A percentile compares a stretch with the other conserved stretches of the same genome.
Conservation (phyloP, 2,888 invertebrate species). For the Heliothis peltigera region DNA sequence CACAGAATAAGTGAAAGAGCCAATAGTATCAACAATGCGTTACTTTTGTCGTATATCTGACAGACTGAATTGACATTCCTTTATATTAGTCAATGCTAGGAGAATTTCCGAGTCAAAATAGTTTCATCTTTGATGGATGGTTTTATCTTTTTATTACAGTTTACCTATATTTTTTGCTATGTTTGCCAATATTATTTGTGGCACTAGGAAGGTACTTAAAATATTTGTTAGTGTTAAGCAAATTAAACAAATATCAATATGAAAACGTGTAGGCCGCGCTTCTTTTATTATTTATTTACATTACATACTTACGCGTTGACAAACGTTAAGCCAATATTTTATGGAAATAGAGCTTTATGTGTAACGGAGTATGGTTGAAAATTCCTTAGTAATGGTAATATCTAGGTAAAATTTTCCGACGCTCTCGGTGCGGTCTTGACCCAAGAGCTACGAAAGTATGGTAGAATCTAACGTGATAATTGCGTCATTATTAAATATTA, state of each 20-base stretch:
- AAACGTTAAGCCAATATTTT: conserved; percentile 51
- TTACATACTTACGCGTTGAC: conserved; percentile 62
- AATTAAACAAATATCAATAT: conserved; percentile 58
- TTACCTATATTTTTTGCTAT: neutral
- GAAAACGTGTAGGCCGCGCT: conserved; percentile 58
- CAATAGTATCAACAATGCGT: neutral
- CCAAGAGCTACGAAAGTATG: conserved; percentile 69
- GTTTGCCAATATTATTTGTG: conserved; percentile 31
- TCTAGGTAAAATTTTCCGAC: conserved; percentile 65
- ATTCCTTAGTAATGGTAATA: conserved; percentile 40
- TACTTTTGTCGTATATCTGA: neutral
- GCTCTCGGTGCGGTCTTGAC: conserved; percentile 68
- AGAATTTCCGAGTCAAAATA: conserved; percentile 24
- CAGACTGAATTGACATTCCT: conserved; percentile 22
- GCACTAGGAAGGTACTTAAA: conserved; percentile 39
- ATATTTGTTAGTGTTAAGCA: conserved; percentile 47
- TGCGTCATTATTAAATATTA: conserved; percentile 54
- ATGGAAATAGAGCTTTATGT: conserved; percentile 50
- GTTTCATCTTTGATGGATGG: neutral
- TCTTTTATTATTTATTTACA: conserved; percentile 68
- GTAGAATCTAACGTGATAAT: conserved; percentile 65
- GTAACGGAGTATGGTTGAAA: conserved; percentile 55
- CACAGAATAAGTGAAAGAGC: neutral
- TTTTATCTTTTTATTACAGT: neutral
- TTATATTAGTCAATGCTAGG: conserved; percentile 16